These are phyloP conservation scores for Epistrophe grossulariae DNA, from an alignment of 2,888 invertebrate species.

Conservation along the genomic window DNA sequence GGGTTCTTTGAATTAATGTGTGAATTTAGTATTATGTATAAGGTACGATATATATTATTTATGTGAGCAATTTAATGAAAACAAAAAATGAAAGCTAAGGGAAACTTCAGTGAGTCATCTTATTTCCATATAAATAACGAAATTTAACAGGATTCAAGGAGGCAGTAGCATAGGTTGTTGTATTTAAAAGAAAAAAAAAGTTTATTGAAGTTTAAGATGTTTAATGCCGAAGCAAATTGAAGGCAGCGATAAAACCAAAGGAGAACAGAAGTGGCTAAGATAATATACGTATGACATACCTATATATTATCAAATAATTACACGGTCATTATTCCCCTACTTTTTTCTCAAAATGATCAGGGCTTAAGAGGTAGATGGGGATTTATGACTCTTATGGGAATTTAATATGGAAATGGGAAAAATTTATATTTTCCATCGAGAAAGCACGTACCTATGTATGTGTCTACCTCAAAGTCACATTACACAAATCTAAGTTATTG, in stretches of 20 bases:
- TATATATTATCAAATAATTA: neutral
- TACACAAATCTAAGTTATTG: too few relatives aligned
- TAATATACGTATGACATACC: neutral
- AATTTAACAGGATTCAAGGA: too few relatives aligned
- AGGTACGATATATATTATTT: neutral
- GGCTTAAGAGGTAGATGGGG: too few relatives aligned
- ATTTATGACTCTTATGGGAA: too few relatives aligned
- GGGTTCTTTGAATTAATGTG: conserved; percentile 32
- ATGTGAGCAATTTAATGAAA: conserved; percentile 8
- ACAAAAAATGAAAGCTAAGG: neutral
- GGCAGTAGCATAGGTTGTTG: neutral
- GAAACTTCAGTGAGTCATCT: conserved; percentile 6
- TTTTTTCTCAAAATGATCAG: too few relatives aligned
- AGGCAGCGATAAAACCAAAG: neutral
- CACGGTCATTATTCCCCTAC: neutral
- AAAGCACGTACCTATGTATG: too few relatives aligned
- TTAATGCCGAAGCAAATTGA: neutral
- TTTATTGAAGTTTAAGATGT: neutral
- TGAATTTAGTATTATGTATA: neutral
- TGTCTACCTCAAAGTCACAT: too few relatives aligned
- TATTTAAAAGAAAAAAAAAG: neutral
- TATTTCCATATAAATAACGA: neutral
- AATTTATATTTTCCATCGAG: too few relatives aligned
- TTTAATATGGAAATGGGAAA: too few relatives aligned
- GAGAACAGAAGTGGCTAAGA: neutral